A percentile compares a stretch with the other conserved stretches of the same genome.
Conservation (phyloP, 2,888 invertebrate genomes). For the Conistra vaccinii region DNA sequence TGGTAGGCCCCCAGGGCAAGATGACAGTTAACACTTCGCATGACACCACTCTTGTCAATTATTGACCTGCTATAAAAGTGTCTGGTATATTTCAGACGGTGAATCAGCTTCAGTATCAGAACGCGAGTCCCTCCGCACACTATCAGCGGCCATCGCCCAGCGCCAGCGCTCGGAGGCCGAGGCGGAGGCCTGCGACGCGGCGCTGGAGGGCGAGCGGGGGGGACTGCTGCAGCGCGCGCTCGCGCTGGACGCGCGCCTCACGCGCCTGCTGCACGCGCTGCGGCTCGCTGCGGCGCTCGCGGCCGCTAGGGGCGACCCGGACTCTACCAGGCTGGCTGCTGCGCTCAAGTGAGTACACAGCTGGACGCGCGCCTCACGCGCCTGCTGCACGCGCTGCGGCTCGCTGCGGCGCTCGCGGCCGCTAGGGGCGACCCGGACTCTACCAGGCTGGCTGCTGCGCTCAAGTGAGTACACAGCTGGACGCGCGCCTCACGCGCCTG, state of each 20-base stretch:
- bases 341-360: constrained; percentile 89
- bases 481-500: constrained; percentile 89
- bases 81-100: constrained; percentile 62
- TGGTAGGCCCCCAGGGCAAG: too few relatives aligned
- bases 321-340: constrained; percentile 83
- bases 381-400: constrained; percentile 90
- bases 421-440: constrained; percentile 91
- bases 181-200: constrained; percentile 82
- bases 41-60: background rate
- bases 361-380: constrained; percentile 91
- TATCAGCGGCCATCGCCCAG: constrained; percentile 94
- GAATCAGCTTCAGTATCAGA: constrained; percentile 83
- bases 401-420: constrained; percentile 92
- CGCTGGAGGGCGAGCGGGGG: constrained; percentile 85
- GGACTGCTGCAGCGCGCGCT: constrained; percentile 89
- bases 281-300: constrained; percentile 92
- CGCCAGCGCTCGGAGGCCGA: constrained; percentile 93
- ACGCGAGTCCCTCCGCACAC: constrained; percentile 94
- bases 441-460: constrained; percentile 76
- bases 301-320: constrained; percentile 91
- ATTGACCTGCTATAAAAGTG: background rate
- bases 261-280: constrained; percentile 86
- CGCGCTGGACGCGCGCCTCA: constrained; percentile 92
- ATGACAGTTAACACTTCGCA: background rate
- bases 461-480: constrained; percentile 91